These are phyloP conservation scores for Coturnix japonica DNA, from an alignment of 2,113 vertebrate species.

Conservation along the genomic window DNA sequence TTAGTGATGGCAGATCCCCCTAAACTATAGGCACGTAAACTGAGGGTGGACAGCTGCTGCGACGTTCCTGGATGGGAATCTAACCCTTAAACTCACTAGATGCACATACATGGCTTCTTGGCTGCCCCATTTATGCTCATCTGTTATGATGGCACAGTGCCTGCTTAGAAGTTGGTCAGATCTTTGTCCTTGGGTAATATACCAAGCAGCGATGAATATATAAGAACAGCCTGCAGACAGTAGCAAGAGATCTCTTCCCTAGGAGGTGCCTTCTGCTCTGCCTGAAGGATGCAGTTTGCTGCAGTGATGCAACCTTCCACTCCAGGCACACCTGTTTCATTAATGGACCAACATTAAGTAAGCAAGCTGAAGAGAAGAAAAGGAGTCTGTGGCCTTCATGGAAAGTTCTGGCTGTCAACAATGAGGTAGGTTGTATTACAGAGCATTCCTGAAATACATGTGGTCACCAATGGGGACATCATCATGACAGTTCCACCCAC, in stretches of 20 bases:
- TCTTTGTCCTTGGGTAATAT: conserved; percentile 64
- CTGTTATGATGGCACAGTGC: conserved; percentile 72
- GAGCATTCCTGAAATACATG: conserved; percentile 63
- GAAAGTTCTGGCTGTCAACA: conserved; percentile 67
- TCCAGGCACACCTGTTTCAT: background rate
- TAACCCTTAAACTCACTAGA: conserved; percentile 64
- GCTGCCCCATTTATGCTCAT: conserved; percentile 72
- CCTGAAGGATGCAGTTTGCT: background rate
- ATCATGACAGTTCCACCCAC: conserved; percentile 57
- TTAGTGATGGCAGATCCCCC: conserved; percentile 72
- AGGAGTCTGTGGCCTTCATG: conserved; percentile 25
- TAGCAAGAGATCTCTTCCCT: conserved; percentile 3
- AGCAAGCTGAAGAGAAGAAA: conserved; percentile 24
- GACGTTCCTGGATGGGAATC: conserved; percentile 71
- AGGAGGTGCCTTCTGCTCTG: conserved; percentile 13
- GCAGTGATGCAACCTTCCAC: background rate
- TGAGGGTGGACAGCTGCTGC: conserved; percentile 72
- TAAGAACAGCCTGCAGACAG: background rate
- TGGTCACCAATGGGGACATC: conserved; percentile 29
- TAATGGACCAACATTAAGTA: background rate
- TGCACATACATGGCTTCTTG: conserved; percentile 72
- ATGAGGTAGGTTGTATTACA: conserved; percentile 67
- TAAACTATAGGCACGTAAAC: conserved; percentile 74
- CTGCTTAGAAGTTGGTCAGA: conserved; percentile 63
- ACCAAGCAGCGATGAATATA: conserved; percentile 29